A percentile compares a stretch with the other conserved stretches of the same genome.
phyloP scores from a whole-genome alignment of 37 sponge, comb jelly and placozoan species.

The Oscarella lobularis region DNA sequence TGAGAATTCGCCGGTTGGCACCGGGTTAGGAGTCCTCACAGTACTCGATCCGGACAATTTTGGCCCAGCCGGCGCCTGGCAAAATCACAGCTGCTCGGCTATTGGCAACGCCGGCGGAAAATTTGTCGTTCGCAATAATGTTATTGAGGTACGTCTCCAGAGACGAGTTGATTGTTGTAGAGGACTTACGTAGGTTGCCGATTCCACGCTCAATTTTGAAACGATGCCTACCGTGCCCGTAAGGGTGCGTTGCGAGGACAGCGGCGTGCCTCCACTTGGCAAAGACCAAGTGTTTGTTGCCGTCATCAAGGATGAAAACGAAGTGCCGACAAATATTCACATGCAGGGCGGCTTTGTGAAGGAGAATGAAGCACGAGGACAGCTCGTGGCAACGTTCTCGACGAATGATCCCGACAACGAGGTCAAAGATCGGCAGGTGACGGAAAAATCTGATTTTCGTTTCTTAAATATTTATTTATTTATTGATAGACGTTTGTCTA shows the following conservation, averaged over 20 bases:
- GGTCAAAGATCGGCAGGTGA: neutral
- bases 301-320: neutral
- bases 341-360: neutral
- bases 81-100: neutral
- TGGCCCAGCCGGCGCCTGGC: neutral
- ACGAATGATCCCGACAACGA: constrained; percentile 9
- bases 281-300: neutral
- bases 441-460: too few species aligned
- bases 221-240: neutral
- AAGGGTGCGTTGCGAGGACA: neutral
- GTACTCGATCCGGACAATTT: neutral
- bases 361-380: neutral
- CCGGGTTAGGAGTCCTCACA: neutral
- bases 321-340: neutral
- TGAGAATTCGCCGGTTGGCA: neutral
- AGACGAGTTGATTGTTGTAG: neutral
- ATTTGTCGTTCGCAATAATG: neutral
- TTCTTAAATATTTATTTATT: too few species aligned
- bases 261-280: neutral
- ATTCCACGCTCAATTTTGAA: neutral
- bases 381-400: neutral
- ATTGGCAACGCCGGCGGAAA: neutral
- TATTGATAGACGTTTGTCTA: too few species aligned
- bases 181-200: neutral
- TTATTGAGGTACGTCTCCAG: neutral